Percentiles rank a stretch among this genome's conserved stretches.
These are phyloP conservation scores for Aspiorhynchus laticeps DNA, from an alignment of 2,113 vertebrate species.

Conservation along the genomic window DNA sequence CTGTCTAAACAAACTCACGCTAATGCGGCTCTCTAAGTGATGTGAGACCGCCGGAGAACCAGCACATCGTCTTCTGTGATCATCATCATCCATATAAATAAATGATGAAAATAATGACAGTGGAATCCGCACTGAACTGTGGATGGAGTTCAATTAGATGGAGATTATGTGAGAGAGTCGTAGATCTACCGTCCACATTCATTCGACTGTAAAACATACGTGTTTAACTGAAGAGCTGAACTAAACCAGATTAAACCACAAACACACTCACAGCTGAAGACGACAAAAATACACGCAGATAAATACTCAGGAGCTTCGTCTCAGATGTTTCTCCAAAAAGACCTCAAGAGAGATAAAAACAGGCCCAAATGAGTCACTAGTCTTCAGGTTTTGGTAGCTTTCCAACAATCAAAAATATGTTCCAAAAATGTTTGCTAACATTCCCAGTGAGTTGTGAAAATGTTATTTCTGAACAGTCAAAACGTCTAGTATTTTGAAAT, in stretches of 20 bases:
- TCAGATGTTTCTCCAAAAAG: background rate
- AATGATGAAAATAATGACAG: background rate
- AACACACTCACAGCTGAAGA: background rate
- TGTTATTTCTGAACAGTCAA: background rate
- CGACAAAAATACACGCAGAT: background rate
- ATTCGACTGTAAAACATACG: background rate
- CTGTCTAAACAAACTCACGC: slow-evolving; percentile 1
- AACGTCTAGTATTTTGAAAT: background rate
- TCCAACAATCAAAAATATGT: background rate
- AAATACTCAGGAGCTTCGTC: background rate
- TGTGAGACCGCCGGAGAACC: background rate
- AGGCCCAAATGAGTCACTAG: background rate
- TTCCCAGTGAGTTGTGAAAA: background rate
- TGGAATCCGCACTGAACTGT: background rate
- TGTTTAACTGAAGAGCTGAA: background rate
- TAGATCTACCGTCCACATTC: too few relatives aligned
- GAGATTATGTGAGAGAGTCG: background rate
- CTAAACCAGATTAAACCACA: background rate
- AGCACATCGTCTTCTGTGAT: background rate
- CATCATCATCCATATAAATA: background rate
- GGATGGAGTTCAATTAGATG: background rate
- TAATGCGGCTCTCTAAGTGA: background rate
- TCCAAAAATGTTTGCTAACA: too few relatives aligned
- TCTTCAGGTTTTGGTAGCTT: background rate
- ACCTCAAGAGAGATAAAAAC: background rate